Conservation (phyloP, 2,888 invertebrate species). For the Spialia ferax region DNA sequence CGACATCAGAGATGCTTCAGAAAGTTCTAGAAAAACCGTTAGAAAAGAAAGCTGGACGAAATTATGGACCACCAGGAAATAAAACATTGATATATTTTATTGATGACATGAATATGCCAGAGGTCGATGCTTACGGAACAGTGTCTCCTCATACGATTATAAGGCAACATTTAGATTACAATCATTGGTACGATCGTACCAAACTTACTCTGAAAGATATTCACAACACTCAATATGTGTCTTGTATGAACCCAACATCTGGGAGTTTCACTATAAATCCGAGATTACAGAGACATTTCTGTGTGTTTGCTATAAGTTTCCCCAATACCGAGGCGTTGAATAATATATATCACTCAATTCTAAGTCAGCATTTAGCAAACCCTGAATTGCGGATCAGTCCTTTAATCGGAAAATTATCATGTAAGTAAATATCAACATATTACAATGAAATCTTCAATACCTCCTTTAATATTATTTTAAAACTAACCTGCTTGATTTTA, state of each 20-base stretch:
- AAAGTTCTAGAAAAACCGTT: slow-evolving; percentile 97
- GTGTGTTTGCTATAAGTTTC: slow-evolving; percentile 94
- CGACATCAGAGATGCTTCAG: slow-evolving; percentile 97
- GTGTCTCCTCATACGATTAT: slow-evolving; percentile 98
- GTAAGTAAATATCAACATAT: slow-evolving; percentile 55
- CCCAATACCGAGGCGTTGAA: slow-evolving; percentile 94
- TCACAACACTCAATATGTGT: slow-evolving; percentile 98
- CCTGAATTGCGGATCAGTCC: slow-evolving; percentile 93
- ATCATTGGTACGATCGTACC: slow-evolving; percentile 96
- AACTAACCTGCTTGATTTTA: too few relatives aligned
- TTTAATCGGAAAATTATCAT: slow-evolving; percentile 89
- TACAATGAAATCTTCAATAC: too few relatives aligned
- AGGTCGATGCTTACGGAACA: slow-evolving; percentile 95
- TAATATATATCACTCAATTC: slow-evolving; percentile 95
- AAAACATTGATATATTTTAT: slow-evolving; percentile 98
- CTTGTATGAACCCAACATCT: slow-evolving; percentile 99
- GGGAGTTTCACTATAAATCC: slow-evolving; percentile 99
- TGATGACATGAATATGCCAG: slow-evolving; percentile 99
- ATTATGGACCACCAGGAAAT: slow-evolving; percentile 98
- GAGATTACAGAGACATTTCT: slow-evolving; percentile 95
- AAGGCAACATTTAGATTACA: slow-evolving; percentile 97
- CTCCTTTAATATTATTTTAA: too few relatives aligned
- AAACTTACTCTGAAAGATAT: slow-evolving; percentile 97
- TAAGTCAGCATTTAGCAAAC: slow-evolving; percentile 94
- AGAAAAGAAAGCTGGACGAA: slow-evolving; percentile 98